Evolutionary conservation across 1,140 invertebrate species (phyloP).

Genomic region (Diploscapter pachys): DNA sequence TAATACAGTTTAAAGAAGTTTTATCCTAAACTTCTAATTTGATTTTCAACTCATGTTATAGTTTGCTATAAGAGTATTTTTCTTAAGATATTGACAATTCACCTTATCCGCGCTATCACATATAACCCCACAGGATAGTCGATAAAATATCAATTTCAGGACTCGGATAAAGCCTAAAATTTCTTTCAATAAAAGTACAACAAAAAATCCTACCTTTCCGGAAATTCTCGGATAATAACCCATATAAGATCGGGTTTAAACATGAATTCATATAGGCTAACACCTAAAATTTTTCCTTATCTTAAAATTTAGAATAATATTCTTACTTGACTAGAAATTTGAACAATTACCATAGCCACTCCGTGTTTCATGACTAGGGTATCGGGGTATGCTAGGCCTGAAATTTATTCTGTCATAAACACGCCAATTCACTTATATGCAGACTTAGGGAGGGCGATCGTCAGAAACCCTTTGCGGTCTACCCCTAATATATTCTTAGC

Average conservation of each 20-base stretch:
- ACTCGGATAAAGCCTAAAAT: constrained; percentile 37
- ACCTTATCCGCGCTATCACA: no score
- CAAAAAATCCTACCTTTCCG: constrained; percentile 45
- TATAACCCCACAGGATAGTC: constrained; percentile 13
- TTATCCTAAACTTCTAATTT: no score
- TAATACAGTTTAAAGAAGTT: no score
- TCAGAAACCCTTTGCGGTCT: no score
- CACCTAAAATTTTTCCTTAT: constrained; percentile 68
- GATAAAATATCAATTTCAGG: constrained; percentile 26
- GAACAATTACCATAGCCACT: constrained; percentile 51
- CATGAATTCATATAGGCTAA: constrained; percentile 90
- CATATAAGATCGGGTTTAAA: constrained; percentile 91
- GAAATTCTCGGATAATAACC: constrained; percentile 61
- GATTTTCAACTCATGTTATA: no score
- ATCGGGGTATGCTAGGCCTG: constrained; percentile 53
- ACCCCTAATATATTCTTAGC: no score
- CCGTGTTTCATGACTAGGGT: constrained; percentile 52
- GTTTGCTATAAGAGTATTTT: no score
- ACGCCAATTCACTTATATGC: no score
- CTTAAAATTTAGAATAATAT: constrained; percentile 71
- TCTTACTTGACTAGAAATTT: constrained; percentile 52
- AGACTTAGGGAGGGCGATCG: no score
- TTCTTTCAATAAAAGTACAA: background rate
- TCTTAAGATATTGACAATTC: no score
- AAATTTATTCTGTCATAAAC: background rate